These are phyloP conservation scores for Xestia rhomboidea DNA, from an alignment of 2,888 invertebrate genomes.

Conservation along the genomic window DNA sequence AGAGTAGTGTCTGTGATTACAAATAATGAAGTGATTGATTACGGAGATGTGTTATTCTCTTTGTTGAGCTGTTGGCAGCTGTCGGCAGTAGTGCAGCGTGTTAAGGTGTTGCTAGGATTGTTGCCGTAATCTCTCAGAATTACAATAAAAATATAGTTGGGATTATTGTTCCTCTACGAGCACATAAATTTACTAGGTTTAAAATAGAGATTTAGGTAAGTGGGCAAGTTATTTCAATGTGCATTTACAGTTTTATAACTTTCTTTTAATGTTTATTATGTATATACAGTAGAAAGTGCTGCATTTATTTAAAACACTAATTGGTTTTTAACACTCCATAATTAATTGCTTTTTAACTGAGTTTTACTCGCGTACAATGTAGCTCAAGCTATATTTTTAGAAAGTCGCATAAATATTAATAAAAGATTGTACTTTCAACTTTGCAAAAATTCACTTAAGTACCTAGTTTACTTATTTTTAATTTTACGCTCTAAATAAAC, in stretches of 20 bases:
- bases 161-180: neutral
- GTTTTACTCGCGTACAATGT: neutral
- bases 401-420: constrained; percentile 17
- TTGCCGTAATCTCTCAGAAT: constrained; percentile 9
- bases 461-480: constrained; percentile 18
- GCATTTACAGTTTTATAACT: neutral
- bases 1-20: constrained; percentile 42
- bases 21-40: constrained; percentile 51
- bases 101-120: constrained; percentile 16
- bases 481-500: constrained; percentile 17
- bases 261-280: constrained; percentile 11
- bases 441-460: constrained; percentile 12
- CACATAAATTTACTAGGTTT: neutral
- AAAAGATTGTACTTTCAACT: neutral
- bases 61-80: constrained; percentile 19
- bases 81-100: constrained; percentile 3
- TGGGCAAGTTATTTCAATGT: neutral
- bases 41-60: constrained; percentile 33
- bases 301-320: constrained; percentile 14
- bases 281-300: constrained; percentile 31
- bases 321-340: constrained; percentile 10
- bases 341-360: constrained; percentile 4
- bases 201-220: neutral
- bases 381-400: constrained; percentile 18
- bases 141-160: neutral